A percentile compares a stretch with the other conserved stretches of the same genome.
Evolutionary conservation across 2,113 vertebrate genomes (phyloP).

Genomic region (Sorex araneus): DNA sequence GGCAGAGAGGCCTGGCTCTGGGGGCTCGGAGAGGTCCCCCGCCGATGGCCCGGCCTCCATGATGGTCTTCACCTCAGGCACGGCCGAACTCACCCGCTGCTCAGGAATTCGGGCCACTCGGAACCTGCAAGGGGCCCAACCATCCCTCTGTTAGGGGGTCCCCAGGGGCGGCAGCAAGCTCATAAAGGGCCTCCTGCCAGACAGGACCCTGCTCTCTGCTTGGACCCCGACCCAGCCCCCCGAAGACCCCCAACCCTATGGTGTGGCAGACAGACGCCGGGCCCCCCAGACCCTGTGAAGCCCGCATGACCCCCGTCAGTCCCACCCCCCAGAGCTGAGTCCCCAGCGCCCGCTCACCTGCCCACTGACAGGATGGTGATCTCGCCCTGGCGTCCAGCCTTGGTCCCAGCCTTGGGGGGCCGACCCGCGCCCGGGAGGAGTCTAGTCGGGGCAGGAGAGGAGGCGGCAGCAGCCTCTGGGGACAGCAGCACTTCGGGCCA

Average conservation of each 20-base stretch:
- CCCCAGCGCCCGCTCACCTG: constrained; percentile 88
- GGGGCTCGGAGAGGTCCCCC: constrained; percentile 76
- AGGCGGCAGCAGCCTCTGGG: constrained; percentile 66
- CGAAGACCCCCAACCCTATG: not conserved
- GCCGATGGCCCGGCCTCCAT: constrained; percentile 71
- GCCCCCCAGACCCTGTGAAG: not conserved
- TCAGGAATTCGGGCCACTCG: constrained; percentile 97
- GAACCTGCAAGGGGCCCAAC: constrained; percentile 89
- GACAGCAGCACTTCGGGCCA: constrained; percentile 93
- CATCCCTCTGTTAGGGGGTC: not conserved
- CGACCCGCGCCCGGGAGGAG: constrained; percentile 71
- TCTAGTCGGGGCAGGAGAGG: constrained; percentile 9
- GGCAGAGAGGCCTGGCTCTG: constrained; percentile 69
- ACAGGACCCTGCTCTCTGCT: no score
- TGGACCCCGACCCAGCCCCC: not conserved
- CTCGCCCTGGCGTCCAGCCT: constrained; percentile 89
- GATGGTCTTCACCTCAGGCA: constrained; percentile 83
- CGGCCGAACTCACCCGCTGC: constrained; percentile 84
- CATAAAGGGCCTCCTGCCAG: not conserved
- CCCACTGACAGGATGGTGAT: constrained; percentile 95
- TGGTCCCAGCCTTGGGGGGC: constrained; percentile 84
- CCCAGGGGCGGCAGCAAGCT: not conserved
- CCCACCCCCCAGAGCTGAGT: no score
- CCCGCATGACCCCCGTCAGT: no score
- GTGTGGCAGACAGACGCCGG: not conserved